Conservation (phyloP, 2,113 vertebrate genomes). For the Oxygymnocypris stewartii region DNA sequence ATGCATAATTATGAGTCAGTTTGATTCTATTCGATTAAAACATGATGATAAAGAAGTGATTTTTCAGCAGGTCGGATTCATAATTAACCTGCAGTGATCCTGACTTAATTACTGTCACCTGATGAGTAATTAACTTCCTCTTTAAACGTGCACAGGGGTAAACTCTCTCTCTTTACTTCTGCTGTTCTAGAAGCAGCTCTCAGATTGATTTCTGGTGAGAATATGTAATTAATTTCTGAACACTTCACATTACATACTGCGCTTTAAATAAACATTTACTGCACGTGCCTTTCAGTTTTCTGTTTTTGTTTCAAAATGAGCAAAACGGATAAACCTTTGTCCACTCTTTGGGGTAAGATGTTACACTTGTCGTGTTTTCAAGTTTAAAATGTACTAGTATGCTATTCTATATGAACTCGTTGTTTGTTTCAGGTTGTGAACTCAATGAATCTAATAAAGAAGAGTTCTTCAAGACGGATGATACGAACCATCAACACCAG, state of each 20-base stretch:
- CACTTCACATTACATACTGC: not conserved
- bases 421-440: constrained; percentile 72
- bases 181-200: not conserved
- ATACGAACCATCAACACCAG: constrained; percentile 67
- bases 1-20: constrained; percentile 10
- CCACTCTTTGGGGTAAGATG: constrained; percentile 71
- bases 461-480: constrained; percentile 66
- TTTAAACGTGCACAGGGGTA: constrained; percentile 15
- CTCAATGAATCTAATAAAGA: constrained; percentile 63
- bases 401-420: not conserved
- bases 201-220: not conserved
- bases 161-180: not conserved
- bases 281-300: not conserved
- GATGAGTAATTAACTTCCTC: constrained; percentile 20
- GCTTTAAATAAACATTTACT: not conserved
- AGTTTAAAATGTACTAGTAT: not conserved
- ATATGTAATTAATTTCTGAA: not conserved
- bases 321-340: constrained; percentile 57
- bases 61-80: not conserved
- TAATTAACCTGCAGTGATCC: constrained; percentile 4
- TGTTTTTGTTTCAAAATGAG: constrained; percentile 55
- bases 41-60: not conserved
- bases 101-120: constrained; percentile 53
- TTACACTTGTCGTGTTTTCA: not conserved
- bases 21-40: constrained; percentile 25